phyloP scores from a whole-genome alignment of 2,113 vertebrate species.

The Excalfactoria chinensis region DNA sequence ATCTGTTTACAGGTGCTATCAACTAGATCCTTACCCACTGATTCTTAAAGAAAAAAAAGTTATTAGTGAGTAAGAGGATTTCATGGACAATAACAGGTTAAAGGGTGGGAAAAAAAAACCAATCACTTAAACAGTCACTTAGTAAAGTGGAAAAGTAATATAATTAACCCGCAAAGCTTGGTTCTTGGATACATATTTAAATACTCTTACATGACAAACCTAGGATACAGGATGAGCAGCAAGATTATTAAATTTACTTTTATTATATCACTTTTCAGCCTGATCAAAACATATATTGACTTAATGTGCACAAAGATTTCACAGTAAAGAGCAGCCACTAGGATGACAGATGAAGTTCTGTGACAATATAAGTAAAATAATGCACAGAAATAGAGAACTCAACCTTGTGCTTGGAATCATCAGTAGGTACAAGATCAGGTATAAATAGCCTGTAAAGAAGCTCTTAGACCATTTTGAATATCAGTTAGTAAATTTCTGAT shows the following conservation, averaged over 20 bases:
- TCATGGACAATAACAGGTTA: not conserved
- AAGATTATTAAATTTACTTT: not conserved
- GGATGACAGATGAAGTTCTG: not conserved
- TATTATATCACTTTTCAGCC: not conserved
- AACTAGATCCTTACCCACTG: not conserved
- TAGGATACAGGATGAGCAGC: not conserved
- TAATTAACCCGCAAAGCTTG: not conserved
- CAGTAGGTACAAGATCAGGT: not conserved
- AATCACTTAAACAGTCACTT: not conserved
- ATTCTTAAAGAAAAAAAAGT: not conserved
- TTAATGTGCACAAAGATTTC: not conserved
- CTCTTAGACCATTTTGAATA: not conserved
- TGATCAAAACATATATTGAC: not conserved
- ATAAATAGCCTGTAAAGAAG: accelerated
- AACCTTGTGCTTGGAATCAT: not conserved
- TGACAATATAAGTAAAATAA: not conserved
- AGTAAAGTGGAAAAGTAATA: not conserved
- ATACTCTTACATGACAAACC: not conserved
- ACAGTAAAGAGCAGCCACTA: not conserved
- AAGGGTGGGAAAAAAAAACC: not conserved
- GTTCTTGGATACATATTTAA: not conserved
- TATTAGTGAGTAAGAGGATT: not conserved
- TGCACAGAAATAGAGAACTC: not conserved
- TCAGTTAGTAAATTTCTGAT: not conserved
- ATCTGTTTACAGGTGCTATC: not conserved